Conservation (phyloP, 2,113 vertebrate genomes). For the Coturnix japonica region DNA sequence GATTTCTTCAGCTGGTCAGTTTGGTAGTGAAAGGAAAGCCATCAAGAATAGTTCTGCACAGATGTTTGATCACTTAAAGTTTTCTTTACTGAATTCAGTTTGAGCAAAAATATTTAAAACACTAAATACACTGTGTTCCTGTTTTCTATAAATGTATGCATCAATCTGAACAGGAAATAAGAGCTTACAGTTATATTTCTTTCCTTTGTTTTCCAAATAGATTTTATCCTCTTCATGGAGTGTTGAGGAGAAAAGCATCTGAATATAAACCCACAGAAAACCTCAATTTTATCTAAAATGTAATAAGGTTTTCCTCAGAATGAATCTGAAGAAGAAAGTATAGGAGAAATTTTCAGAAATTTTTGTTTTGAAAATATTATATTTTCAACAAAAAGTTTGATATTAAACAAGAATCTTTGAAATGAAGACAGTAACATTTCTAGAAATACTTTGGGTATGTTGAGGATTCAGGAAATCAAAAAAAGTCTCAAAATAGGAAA, state of each 20-base stretch:
- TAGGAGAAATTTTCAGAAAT: neutral
- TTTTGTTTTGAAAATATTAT: neutral
- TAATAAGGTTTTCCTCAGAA: neutral
- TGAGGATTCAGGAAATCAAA: neutral
- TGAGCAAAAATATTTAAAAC: conserved; percentile 43
- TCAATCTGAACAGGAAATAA: neutral
- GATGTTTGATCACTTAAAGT: conserved; percentile 33
- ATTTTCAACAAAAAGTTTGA: neutral
- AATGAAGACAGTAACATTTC: neutral
- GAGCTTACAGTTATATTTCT: neutral
- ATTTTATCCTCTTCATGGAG: neutral
- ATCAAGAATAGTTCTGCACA: conserved; percentile 30
- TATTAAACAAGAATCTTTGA: neutral
- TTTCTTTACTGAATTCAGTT: conserved; percentile 47
- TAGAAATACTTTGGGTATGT: neutral
- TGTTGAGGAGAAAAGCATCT: neutral
- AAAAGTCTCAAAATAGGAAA: neutral
- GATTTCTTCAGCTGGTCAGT: conserved; percentile 53
- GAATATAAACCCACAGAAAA: neutral
- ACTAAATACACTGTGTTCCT: conserved; percentile 51
- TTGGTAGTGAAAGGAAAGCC: conserved; percentile 34
- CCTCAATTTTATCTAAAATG: neutral
- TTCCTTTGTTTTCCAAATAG: neutral
- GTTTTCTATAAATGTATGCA: conserved; percentile 28
- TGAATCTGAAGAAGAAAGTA: neutral